Conservation (phyloP, 2,113 vertebrate species). For the Podarcis raffonei region DNA sequence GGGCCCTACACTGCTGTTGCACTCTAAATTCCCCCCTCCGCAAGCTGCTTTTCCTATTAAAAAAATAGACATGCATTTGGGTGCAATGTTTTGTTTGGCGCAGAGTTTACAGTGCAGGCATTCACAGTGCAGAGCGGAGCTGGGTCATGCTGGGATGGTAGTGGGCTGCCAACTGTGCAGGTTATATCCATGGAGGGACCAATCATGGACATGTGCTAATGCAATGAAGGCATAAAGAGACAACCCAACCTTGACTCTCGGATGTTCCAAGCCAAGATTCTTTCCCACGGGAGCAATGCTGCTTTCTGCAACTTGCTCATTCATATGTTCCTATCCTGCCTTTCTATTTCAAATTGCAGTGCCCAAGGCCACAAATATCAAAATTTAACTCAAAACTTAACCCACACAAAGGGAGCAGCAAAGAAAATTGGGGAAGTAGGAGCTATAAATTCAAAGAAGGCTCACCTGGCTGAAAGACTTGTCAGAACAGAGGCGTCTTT, state of each 20-base stretch:
- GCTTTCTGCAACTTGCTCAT: background rate
- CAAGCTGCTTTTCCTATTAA: background rate
- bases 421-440: background rate
- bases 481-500: background rate
- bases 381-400: background rate
- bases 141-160: background rate
- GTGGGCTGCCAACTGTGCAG: background rate
- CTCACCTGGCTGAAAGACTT: background rate
- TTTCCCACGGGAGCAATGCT: background rate
- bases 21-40: background rate
- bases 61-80: background rate
- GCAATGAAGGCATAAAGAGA: background rate
- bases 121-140: background rate
- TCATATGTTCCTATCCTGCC: background rate
- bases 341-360: background rate
- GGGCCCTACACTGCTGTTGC: background rate
- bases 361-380: background rate
- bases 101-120: background rate
- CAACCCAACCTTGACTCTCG: background rate
- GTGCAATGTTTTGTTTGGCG: background rate
- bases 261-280: background rate
- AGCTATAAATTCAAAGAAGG: background rate
- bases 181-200: background rate
- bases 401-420: background rate
- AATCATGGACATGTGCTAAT: background rate